Percentiles rank a stretch among this genome's conserved stretches.
phyloP scores from a whole-genome alignment of 2,797 vertebrate species.

The Peromyscus nudipes region DNA sequence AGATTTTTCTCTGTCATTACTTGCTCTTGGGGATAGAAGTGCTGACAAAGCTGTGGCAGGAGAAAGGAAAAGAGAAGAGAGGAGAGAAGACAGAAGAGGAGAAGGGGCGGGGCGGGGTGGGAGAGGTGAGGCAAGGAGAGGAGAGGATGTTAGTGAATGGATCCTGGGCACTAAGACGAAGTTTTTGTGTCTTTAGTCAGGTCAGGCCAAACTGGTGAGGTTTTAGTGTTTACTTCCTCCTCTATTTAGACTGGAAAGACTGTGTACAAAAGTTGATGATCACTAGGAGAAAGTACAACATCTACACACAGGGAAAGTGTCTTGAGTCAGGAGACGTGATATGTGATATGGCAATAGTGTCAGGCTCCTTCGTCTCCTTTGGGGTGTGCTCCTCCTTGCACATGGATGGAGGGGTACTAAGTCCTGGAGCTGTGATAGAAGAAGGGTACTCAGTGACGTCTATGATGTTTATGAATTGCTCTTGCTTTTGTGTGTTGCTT shows the following conservation, averaged over 20 bases:
- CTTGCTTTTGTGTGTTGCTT: neutral
- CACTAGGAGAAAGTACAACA: neutral
- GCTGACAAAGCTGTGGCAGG: neutral
- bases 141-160: neutral
- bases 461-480: neutral
- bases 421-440: neutral
- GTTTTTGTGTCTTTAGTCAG: neutral
- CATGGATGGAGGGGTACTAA: neutral
- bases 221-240: neutral
- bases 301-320: neutral
- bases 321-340: neutral
- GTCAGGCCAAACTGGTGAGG: neutral
- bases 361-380: accelerated
- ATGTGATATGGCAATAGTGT: neutral
- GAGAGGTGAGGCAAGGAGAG: neutral
- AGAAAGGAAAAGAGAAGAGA: neutral
- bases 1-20: neutral
- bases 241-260: neutral
- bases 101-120: neutral
- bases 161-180: neutral
- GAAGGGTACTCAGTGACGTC: neutral
- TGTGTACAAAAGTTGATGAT: neutral
- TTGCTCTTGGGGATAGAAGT: neutral
- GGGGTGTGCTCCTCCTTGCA: no score
- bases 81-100: neutral